phyloP scores from a whole-genome alignment of 2,113 vertebrate species.

The Rhinoptilus africanus region DNA sequence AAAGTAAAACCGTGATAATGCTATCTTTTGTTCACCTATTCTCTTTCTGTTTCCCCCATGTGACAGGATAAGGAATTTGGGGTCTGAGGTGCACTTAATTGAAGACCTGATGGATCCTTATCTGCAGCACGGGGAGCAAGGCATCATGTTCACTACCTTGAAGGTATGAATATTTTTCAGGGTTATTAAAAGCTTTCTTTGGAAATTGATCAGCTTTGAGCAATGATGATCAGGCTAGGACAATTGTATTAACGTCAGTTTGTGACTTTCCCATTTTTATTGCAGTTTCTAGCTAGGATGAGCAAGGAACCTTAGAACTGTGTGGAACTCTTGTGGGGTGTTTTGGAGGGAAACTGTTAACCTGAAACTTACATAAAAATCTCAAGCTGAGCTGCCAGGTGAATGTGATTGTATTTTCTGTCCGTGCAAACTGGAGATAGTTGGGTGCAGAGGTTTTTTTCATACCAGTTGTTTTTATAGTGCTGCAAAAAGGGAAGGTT shows the following conservation, averaged over 20 bases:
- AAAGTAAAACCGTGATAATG: background rate
- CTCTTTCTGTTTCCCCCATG: background rate
- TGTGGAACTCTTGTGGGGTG: background rate
- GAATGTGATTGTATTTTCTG: background rate
- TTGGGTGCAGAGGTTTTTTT: background rate
- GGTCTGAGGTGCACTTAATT: constrained; percentile 95
- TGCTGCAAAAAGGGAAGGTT: background rate
- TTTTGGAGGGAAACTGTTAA: background rate
- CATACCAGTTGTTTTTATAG: background rate
- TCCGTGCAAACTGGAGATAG: background rate
- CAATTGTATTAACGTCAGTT: background rate
- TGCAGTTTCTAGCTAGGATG: background rate
- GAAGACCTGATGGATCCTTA: constrained; percentile 98
- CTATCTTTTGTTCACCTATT: background rate
- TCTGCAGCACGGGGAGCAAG: constrained; percentile 94
- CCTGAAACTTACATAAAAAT: background rate
- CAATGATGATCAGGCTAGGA: background rate
- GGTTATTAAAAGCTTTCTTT: background rate
- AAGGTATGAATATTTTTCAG: constrained; percentile 77
- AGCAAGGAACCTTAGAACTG: background rate
- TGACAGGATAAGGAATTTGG: constrained; percentile 92
- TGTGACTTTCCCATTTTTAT: background rate
- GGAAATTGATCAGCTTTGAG: background rate
- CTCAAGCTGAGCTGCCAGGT: background rate
- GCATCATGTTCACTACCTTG: constrained; percentile 98